Conservation (phyloP, 2,797 vertebrate genomes). For the Tangara arthus region DNA sequence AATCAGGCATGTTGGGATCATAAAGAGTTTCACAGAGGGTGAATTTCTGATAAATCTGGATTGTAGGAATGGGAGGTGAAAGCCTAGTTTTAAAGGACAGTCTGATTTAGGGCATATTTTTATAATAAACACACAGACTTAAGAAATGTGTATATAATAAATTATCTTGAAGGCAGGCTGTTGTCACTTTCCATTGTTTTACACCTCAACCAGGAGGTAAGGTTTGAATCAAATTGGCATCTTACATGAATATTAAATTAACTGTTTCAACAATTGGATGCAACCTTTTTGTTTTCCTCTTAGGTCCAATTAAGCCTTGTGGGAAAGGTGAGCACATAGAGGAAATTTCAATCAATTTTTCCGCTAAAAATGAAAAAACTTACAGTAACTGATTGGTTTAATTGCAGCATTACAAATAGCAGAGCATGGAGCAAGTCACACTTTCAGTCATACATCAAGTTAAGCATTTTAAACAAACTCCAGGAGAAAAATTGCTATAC, state of each 20-base stretch:
- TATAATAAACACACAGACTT: conserved; percentile 65
- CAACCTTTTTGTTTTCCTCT: neutral
- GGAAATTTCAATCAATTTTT: neutral
- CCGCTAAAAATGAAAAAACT: neutral
- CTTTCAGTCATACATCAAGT: conserved; percentile 3
- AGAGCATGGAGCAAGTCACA: neutral
- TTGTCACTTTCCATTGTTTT: conserved; percentile 42
- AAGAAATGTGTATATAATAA: conserved; percentile 59
- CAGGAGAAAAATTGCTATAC: conserved; percentile 11
- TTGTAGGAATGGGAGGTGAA: conserved; percentile 42
- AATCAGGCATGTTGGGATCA: conserved; percentile 68
- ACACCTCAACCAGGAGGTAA: conserved; percentile 1
- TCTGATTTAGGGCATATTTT: conserved; percentile 51
- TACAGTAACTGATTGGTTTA: neutral
- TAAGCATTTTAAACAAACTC: conserved; percentile 42
- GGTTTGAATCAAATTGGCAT: neutral
- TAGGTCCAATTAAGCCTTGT: neutral
- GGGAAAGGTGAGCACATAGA: neutral
- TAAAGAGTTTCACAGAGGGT: conserved; percentile 69
- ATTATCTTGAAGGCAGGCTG: conserved; percentile 46
- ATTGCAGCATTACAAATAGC: conserved; percentile 7
- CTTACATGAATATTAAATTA: conserved; percentile 22
- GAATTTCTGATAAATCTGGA: conserved; percentile 66
- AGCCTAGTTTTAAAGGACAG: conserved; percentile 50
- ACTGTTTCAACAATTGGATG: conserved; percentile 12